Conservation (phyloP, 1,140 invertebrate species). For the Drosophila athabasca region DNA sequence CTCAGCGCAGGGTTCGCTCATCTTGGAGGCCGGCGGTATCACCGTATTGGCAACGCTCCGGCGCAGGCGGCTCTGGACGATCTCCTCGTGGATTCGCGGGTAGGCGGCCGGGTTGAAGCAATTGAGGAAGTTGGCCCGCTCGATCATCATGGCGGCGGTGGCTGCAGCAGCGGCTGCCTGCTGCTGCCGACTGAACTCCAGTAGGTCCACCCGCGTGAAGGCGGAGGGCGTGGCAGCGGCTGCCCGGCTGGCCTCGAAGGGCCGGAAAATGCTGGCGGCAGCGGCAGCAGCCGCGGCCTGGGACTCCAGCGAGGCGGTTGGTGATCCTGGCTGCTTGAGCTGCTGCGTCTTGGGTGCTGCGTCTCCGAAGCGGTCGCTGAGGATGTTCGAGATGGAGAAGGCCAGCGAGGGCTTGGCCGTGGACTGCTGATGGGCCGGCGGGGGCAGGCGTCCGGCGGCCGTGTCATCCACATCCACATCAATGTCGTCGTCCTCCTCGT, state of each 20-base stretch:
- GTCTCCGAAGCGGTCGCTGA: slow-evolving; percentile 82
- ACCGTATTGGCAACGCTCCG: slow-evolving; percentile 45
- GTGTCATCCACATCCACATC: slow-evolving; percentile 78
- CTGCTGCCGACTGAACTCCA: slow-evolving; percentile 79
- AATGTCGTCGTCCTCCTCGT: slow-evolving; percentile 73
- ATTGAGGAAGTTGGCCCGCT: slow-evolving; percentile 80
- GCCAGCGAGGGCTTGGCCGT: slow-evolving; percentile 74
- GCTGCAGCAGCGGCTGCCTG: slow-evolving; percentile 76
- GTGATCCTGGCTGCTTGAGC: slow-evolving; percentile 11
- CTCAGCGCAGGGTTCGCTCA: slow-evolving; percentile 46
- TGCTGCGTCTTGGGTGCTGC: slow-evolving; percentile 39
- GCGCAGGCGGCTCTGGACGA: slow-evolving; percentile 76
- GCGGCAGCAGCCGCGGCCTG: slow-evolving; percentile 27
- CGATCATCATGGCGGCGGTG: slow-evolving; percentile 81
- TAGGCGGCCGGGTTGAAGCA: slow-evolving; percentile 82
- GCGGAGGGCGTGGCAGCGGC: slow-evolving; percentile 73
- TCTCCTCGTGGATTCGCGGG: slow-evolving; percentile 82
- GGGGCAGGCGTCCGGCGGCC: slow-evolving; percentile 54
- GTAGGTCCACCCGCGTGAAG: slow-evolving; percentile 76
- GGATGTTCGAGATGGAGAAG: slow-evolving; percentile 83
- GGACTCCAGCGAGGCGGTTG: slow-evolving; percentile 7
- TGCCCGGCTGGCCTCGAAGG: slow-evolving; percentile 70
- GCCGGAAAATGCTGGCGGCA: slow-evolving; percentile 69
- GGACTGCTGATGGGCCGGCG: slow-evolving; percentile 70
- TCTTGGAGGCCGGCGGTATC: slow-evolving; percentile 45